Percentiles rank a stretch among this genome's conserved stretches.
Evolutionary conservation across 2,888 invertebrate genomes (phyloP).

Genomic region (Cetonia aurata): DNA sequence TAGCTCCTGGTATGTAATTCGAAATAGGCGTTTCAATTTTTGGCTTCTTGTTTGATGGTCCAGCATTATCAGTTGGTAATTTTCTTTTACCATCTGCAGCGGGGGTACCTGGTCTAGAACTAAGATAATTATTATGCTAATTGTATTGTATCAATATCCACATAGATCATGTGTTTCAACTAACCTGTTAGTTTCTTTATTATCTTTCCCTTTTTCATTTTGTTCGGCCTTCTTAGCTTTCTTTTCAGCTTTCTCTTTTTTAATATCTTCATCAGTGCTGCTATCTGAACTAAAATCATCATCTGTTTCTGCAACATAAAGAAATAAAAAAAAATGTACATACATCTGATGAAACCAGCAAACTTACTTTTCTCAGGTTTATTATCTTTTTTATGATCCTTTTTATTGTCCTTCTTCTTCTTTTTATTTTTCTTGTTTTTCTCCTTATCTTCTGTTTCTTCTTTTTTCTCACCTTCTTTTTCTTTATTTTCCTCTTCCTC

Average conservation of each 20-base stretch:
- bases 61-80: slow-evolving; percentile 64
- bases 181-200: slow-evolving; percentile 63
- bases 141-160: neutral
- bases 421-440: slow-evolving; percentile 75
- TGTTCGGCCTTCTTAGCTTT: slow-evolving; percentile 65
- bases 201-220: slow-evolving; percentile 64
- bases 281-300: slow-evolving; percentile 81
- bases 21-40: slow-evolving; percentile 68
- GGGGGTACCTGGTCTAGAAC: slow-evolving; percentile 70
- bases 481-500: slow-evolving; percentile 80
- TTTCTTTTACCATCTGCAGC: slow-evolving; percentile 65
- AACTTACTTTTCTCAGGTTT: slow-evolving; percentile 65
- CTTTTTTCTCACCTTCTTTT: slow-evolving; percentile 74
- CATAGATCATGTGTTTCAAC: slow-evolving; percentile 6
- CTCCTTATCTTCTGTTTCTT: slow-evolving; percentile 70
- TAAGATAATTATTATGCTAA: neutral
- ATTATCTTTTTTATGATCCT: slow-evolving; percentile 73
- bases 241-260: slow-evolving; percentile 69
- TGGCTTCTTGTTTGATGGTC: slow-evolving; percentile 69
- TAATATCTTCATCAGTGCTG: slow-evolving; percentile 78
- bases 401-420: slow-evolving; percentile 69
- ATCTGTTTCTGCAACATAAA: slow-evolving; percentile 70
- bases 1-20: slow-evolving; percentile 68
- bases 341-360: neutral
- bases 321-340: neutral